Evolutionary conservation across 2,888 invertebrate species (phyloP), one percentile per base, ranked within the genome.

Genomic region (Pollenia griseotomentosa): DNA sequence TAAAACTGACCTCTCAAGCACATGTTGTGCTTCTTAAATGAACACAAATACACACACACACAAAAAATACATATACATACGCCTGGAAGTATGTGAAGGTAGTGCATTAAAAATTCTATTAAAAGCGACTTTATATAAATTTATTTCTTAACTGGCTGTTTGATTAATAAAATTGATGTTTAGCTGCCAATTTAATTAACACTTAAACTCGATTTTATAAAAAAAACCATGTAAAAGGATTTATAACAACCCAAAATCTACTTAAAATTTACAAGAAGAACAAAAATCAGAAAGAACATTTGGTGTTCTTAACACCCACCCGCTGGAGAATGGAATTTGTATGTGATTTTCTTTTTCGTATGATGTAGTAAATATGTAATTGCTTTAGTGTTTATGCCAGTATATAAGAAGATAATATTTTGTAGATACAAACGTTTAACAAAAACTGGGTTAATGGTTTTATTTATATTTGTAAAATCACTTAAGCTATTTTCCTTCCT

Each of bases 391-490:
- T 6, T 10, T 33, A 10, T 53, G 42, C 44, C 59, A 51, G 33
- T 12, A 42, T 40, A 63, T 59, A 55, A 71, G 73, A 68, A 75
- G 75, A 83, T 79, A 48, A 86, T 75, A 79, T 79, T 75, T 70
- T 53, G 65, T 71, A 80, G 71, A 79, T 79, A 71, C 48, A 59
- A 66, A 55, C 66, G 63, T 80, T 79, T 73, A 73, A 86, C 66
- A 77, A 66, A 71, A 83, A 78, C 61, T 84, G 74, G 84, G 83
- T 87, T 87, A 87, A 87, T 87, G 87, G 77, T 78, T 87, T 87
- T 78, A 84, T 81, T 81, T 87, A 81, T 81, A 78, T 77, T 83
- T 81, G 87, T 68, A 70, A 86, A 84, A 81, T 81, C 77, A 78
- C 73, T 87, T 83, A 80, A 83, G 71, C 80, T 66, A 73, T 78